Evolutionary conservation across 1,140 invertebrate species (phyloP), one percentile per base, ranked within the genome.

Genomic region (Nephila pilipes): DNA sequence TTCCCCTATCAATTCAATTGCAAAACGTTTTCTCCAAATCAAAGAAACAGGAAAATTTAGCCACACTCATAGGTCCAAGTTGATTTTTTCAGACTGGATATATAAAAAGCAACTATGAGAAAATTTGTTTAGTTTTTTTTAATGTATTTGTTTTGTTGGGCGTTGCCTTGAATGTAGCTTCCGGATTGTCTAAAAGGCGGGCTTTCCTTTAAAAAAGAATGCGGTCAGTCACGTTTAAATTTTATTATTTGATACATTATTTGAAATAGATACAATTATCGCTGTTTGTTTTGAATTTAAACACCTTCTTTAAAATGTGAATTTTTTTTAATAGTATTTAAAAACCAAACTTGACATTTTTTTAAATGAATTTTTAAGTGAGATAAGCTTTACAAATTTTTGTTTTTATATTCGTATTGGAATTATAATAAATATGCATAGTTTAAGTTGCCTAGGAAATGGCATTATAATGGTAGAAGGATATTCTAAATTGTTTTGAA

Each of bases 31-130:
- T 75, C 69, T 36, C 32, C 29, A 2, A 29, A 75, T 75, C 69
- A 75, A 75, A 29, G 65, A 75, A 75, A 75, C 36, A 32, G 69
- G 69, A 75, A 36, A 75, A 75, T 32, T 75, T 75, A 75, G 69
- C 8, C 25, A 65, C 69, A 75, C 69, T 36, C 29, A 20, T 22
- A 0, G 25, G 25, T 22, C n/a, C 25, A 25, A 3, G n/a, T 29
- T 75, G 16, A 12, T 5, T 75, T 75, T 36, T 75, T 75, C 36
- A 29, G 4, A 32, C 29, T 6, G 69, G 29, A 75, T 18, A 75
- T n/a, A n/a, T 36, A 75, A 75, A 75, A 3, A 16, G 29, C 32
- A 36, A 32, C 18, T 32, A 29, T 32, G 69, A 4, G 69, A 75
- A 14, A 65, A 29, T 75, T 75, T 20, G 20, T 20, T 60, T 20